These are phyloP conservation scores for Hippasteria phrygiana DNA, from an alignment of 53 echinoderm and acorn worm species.

Conservation along the genomic window DNA sequence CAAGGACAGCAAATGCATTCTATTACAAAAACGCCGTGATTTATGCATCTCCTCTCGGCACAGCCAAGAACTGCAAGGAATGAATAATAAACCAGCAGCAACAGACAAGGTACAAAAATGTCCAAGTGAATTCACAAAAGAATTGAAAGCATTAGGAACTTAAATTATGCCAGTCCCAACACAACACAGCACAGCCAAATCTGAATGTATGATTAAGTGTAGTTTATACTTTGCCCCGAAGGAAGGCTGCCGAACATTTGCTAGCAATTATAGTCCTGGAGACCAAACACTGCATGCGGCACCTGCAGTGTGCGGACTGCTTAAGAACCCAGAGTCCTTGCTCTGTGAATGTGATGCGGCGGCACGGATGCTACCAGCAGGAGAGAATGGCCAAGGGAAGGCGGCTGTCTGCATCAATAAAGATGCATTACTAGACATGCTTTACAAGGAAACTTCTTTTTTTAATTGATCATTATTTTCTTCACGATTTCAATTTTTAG, in stretches of 20 bases:
- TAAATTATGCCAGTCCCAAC: too few species aligned
- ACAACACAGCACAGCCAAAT: too few species aligned
- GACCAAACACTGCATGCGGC: background rate
- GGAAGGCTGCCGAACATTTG: constrained; percentile 2
- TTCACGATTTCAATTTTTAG: background rate
- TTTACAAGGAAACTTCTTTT: background rate
- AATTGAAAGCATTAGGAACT: background rate
- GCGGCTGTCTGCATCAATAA: background rate
- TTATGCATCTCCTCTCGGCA: background rate
- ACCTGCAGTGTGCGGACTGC: background rate
- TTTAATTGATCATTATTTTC: background rate
- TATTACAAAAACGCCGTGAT: background rate
- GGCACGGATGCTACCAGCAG: constrained; percentile 32
- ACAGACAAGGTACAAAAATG: background rate
- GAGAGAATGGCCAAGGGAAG: background rate
- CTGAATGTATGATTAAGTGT: background rate
- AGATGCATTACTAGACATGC: background rate
- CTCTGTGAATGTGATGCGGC: constrained; percentile 18
- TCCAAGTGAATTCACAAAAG: background rate
- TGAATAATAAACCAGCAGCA: background rate
- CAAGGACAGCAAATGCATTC: background rate
- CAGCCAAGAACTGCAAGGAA: background rate
- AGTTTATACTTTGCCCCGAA: background rate
- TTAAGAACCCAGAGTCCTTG: background rate
- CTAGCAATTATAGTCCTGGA: constrained; percentile 32